These are phyloP conservation scores for Papilio glaucus DNA, from an alignment of 1,140 invertebrate species.

Conservation along the genomic window DNA sequence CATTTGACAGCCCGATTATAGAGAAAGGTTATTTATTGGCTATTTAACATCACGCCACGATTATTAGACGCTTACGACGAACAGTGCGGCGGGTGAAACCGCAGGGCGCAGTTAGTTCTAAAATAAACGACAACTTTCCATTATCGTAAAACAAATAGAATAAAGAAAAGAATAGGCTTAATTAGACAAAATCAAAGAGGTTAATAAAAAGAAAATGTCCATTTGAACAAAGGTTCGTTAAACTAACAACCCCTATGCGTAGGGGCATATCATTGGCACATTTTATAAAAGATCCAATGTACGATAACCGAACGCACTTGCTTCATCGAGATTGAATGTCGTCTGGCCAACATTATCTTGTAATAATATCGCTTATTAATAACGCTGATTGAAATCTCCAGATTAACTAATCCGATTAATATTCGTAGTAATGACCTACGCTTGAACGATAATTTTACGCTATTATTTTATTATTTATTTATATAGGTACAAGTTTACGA, in stretches of 20 bases:
- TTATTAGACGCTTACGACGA: no score
- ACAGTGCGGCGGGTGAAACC: no score
- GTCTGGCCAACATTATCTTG: constrained; percentile 12
- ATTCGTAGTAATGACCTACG: constrained; percentile 21
- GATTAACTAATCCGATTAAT: constrained; percentile 15
- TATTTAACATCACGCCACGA: no score
- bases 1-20: no score
- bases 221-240: background rate
- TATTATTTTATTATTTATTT: background rate
- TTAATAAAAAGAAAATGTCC: background rate
- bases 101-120: no score
- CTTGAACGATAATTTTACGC: constrained; percentile 6
- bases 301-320: background rate
- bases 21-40: no score
- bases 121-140: constrained; percentile 5
- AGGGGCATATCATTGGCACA: background rate
- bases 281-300: background rate
- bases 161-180: background rate
- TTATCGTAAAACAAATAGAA: background rate
- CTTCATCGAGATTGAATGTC: background rate
- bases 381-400: background rate
- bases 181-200: background rate
- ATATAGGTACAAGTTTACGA: background rate
- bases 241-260: constrained; percentile 8
- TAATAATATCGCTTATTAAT: background rate